phyloP scores from a whole-genome alignment of 2,888 invertebrate genomes.

The Podabrus alpinus region DNA sequence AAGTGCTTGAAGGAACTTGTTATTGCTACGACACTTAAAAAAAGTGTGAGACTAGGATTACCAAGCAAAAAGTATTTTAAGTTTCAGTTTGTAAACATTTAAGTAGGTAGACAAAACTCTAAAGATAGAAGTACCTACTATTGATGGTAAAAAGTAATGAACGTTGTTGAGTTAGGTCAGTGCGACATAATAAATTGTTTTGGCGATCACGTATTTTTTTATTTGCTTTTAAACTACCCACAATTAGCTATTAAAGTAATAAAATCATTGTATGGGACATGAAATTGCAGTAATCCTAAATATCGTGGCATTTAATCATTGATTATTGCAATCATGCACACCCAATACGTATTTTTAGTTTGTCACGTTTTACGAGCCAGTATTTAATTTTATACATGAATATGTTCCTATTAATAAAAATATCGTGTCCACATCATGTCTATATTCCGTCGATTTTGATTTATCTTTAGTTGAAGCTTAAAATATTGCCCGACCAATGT shows the following conservation, averaged over 20 bases:
- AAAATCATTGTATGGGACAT: constrained; percentile 19
- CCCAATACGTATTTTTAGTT: neutral
- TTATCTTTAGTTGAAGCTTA: neutral
- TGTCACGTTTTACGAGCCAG: neutral
- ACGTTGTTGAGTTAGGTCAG: constrained; percentile 30
- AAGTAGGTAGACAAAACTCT: neutral
- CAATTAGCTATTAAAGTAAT: constrained; percentile 31
- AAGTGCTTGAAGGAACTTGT: neutral
- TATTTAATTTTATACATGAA: neutral
- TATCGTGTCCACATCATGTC: neutral
- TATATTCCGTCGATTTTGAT: neutral
- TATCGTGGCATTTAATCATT: neutral
- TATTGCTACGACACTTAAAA: neutral
- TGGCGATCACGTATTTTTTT: constrained; percentile 34
- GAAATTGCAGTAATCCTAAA: constrained; percentile 11
- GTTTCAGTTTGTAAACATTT: neutral
- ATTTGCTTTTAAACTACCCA: constrained; percentile 31
- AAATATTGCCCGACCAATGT: neutral
- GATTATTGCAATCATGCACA: neutral
- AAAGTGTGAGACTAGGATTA: neutral
- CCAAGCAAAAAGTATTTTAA: neutral
- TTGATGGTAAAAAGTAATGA: neutral
- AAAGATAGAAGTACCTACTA: neutral
- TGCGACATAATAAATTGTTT: constrained; percentile 32
- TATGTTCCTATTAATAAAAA: neutral